Percentiles rank a stretch among this genome's conserved stretches.
Conservation (phyloP, 1,140 invertebrate genomes). For the Tetramorium alpestre region DNA sequence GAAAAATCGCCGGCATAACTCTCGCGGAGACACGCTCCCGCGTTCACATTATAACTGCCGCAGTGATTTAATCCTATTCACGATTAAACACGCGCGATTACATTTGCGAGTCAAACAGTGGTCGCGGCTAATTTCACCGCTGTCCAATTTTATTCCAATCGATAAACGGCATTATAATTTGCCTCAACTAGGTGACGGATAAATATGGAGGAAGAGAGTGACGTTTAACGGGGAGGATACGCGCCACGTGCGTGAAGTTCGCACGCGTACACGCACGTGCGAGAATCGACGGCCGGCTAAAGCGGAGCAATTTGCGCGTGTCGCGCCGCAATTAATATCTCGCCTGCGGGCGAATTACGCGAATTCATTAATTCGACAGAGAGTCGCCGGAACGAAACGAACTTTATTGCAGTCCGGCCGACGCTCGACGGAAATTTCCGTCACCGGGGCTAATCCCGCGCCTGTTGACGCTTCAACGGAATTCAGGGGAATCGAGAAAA, state of each 20-base stretch:
- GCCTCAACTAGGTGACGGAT: not conserved
- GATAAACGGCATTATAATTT: not conserved
- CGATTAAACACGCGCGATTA: constrained; percentile 13
- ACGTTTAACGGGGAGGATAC: not conserved
- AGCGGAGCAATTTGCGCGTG: constrained; percentile 60
- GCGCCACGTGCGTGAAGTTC: not conserved
- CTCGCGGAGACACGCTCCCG: not conserved
- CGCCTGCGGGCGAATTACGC: constrained; percentile 34
- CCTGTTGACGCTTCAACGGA: not conserved
- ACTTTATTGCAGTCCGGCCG: not conserved
- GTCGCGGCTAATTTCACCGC: not conserved
- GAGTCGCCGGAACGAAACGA: constrained; percentile 20
- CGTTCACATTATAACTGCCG: not conserved
- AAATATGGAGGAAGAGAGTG: not conserved
- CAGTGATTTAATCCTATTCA: constrained; percentile 20
- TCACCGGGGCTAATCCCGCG: constrained; percentile 1
- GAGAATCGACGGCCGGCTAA: not conserved
- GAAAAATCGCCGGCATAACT: constrained; percentile 63
- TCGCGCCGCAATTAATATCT: constrained; percentile 64
- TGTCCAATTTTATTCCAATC: not conserved
- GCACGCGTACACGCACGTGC: not conserved
- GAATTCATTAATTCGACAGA: constrained; percentile 50
- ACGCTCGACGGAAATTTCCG: not conserved
- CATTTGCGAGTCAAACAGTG: constrained; percentile 22
- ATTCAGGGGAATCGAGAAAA: not conserved